Conservation (phyloP, 2,797 vertebrate genomes). For the Xenopus petersii region DNA sequence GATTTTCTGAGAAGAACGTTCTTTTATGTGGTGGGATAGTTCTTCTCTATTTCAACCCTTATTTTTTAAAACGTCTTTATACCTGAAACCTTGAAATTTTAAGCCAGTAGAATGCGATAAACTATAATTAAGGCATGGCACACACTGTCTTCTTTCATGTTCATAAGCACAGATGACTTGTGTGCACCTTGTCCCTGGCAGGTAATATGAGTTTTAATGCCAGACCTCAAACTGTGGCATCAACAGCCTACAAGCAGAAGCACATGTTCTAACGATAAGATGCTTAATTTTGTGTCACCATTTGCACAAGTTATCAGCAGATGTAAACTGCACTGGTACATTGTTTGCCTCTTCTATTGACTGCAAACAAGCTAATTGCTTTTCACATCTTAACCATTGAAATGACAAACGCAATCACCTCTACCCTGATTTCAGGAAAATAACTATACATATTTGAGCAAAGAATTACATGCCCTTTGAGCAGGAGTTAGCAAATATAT, state of each 20-base stretch:
- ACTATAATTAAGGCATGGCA: too few relatives aligned
- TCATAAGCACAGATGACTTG: neutral
- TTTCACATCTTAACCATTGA: slow-evolving; percentile 1
- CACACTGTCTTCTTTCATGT: neutral
- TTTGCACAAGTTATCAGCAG: slow-evolving; percentile 44
- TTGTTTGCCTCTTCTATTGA: slow-evolving; percentile 34
- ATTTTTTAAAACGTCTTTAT: too few relatives aligned
- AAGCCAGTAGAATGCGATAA: too few relatives aligned
- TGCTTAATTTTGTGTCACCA: slow-evolving; percentile 32
- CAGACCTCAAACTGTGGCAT: neutral
- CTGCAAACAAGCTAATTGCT: slow-evolving; percentile 27
- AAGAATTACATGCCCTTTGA: neutral
- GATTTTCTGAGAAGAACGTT: too few relatives aligned
- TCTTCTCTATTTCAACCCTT: too few relatives aligned
- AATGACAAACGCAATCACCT: slow-evolving; percentile 9
- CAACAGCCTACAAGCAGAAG: slow-evolving; percentile 2
- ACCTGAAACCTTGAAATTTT: too few relatives aligned
- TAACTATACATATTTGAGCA: neutral
- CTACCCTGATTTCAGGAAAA: slow-evolving; percentile 13
- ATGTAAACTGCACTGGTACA: slow-evolving; percentile 38
- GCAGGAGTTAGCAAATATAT: neutral
- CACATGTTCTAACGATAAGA: slow-evolving; percentile 19
- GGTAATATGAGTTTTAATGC: neutral
- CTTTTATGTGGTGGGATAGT: too few relatives aligned
- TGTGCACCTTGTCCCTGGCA: neutral